Percentiles rank a stretch among this genome's conserved stretches.
Evolutionary conservation across 2,888 invertebrate genomes (phyloP).

Genomic region (Quadriops clusia): DNA sequence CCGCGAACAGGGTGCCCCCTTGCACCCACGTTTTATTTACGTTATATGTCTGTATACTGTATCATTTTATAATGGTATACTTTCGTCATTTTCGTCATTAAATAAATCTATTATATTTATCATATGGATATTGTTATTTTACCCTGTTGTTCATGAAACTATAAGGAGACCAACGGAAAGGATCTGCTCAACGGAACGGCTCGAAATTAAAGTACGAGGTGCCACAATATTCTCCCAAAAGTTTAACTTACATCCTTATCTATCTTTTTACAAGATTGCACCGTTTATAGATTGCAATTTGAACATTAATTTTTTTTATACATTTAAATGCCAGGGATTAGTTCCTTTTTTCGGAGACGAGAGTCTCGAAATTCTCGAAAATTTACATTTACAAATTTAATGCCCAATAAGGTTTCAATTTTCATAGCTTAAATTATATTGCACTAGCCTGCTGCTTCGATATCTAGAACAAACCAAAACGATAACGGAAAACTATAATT

Average conservation of each 20-base stretch:
- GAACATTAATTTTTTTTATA: constrained; percentile 32
- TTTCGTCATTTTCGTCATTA: constrained; percentile 21
- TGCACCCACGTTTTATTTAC: constrained; percentile 10
- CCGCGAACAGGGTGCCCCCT: constrained; percentile 11
- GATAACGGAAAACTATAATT: constrained; percentile 10
- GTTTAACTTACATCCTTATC: constrained; percentile 22
- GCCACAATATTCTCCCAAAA: constrained; percentile 21
- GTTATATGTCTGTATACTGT: constrained; percentile 8
- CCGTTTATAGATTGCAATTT: constrained; percentile 33
- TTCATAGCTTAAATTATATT: constrained; percentile 15
- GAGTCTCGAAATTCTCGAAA: constrained; percentile 16
- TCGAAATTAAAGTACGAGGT: constrained; percentile 30
- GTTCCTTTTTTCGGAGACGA: constrained; percentile 33
- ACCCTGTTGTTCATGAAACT: constrained; percentile 31
- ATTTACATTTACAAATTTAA: constrained; percentile 21
- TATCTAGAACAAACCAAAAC: constrained; percentile 10
- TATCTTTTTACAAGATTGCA: constrained; percentile 34
- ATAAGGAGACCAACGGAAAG: constrained; percentile 9
- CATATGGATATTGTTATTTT: constrained; percentile 34
- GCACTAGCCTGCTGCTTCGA: constrained; percentile 20
- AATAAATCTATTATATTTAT: constrained; percentile 32
- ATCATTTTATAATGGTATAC: constrained; percentile 27
- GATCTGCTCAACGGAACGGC: constrained; percentile 13
- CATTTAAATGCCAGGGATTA: constrained; percentile 37
- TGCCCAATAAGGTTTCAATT: constrained; percentile 11